Base-by-base conservation (phyloP, 2,797 vertebrate genomes). In the Apogon talboti region DNA sequence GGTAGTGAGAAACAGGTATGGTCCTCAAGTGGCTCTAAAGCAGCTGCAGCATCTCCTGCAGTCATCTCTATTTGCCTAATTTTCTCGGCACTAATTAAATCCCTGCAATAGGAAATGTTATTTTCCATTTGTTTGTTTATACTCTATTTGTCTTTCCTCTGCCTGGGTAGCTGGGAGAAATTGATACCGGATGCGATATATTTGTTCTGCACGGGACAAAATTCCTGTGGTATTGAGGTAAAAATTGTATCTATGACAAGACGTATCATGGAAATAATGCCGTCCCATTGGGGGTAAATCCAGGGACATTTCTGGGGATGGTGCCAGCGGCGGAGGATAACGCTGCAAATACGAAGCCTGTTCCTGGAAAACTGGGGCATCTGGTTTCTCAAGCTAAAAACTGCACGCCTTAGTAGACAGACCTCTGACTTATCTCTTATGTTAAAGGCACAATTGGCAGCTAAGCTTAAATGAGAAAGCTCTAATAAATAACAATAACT, bases 321-420 rank as follows among this genome's bases (percentile, higher is more conserved):
- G 65, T 79, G 79, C 85, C 86, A 86, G 79, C 52, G 41, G 79
- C 52, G 35, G 59, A 56, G 76, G 71, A 89, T 81, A 60, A 78
- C 73, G 76, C 61, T 55, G 64, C 56, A 74, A 87, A 82, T 82
- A 68, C 62, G 40, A 51, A 71, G 70, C 67, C 66, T 74, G 65
- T 86, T 89, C 82, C 81, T 87, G 80, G 74, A 88, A 90, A 90
- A 83, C 54, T 78, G 81, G 78, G 76, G 81, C 76, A 85, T 87
- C 81, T 68, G 71, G 73, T 86, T 87, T 89, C 78, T 70, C 18
- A 16, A 43, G 72, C 74, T 77, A 50, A 83, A 44, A 90, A 73
- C 74, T 70, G 60, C 78, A 55, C 51, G 61, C 68, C 56, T 71
- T 49, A 41, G 52, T 77, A 59, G 79, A 76, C 53, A 79, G 67